phyloP scores from a whole-genome alignment of 1,140 invertebrate genomes.

The Drosophila bifasciata region DNA sequence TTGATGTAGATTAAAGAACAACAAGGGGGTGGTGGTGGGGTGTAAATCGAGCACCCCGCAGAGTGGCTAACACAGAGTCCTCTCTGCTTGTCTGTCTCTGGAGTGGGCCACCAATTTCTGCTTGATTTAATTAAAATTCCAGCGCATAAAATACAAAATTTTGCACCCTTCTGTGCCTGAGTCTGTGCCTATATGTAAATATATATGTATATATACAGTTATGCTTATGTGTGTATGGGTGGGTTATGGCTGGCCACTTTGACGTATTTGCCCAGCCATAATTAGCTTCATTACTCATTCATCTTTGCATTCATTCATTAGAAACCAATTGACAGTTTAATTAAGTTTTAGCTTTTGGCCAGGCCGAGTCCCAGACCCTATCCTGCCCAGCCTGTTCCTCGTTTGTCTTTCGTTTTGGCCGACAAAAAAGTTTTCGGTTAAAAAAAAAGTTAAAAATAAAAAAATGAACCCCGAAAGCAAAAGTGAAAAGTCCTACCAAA shows the following conservation, averaged over 20 bases:
- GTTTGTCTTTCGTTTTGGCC: constrained; percentile 30
- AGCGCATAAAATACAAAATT: constrained; percentile 32
- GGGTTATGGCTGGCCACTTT: constrained; percentile 34
- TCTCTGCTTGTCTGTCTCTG: constrained; percentile 5
- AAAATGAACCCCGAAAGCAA: constrained; percentile 12
- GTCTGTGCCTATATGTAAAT: too few relatives aligned
- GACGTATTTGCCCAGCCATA: constrained; percentile 55
- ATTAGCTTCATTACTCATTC: constrained; percentile 73
- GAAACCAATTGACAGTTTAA: constrained; percentile 75
- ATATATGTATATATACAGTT: not conserved
- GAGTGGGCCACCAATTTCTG: constrained; percentile 23
- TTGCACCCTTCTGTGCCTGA: not conserved
- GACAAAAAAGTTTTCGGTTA: constrained; percentile 27
- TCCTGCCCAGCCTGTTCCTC: constrained; percentile 3
- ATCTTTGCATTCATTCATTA: constrained; percentile 67
- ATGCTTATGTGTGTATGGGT: constrained; percentile 10
- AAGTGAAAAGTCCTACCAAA: constrained; percentile 6
- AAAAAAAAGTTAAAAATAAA: constrained; percentile 54
- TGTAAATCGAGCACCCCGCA: constrained; percentile 1
- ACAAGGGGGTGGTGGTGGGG: too few relatives aligned
- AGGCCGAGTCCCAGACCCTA: too few relatives aligned
- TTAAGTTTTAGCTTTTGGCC: constrained; percentile 59
- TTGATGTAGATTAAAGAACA: constrained; percentile 48
- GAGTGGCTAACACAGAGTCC: not conserved
- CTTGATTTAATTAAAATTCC: constrained; percentile 61